Conservation (phyloP, 2,888 invertebrate genomes). For the Drosophila infuscata region DNA sequence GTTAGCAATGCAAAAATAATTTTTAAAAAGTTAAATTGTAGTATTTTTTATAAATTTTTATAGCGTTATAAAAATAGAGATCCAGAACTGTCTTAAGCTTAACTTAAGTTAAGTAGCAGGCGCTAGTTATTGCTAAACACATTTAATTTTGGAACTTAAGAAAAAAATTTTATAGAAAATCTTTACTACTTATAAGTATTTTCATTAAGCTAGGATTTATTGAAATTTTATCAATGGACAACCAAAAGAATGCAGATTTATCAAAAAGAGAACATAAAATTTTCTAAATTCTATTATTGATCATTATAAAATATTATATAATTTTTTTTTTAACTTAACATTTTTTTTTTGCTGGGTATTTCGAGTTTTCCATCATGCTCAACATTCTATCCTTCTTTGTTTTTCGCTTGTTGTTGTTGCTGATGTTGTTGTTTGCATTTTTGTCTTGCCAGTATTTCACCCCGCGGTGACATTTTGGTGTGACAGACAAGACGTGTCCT, state of each 20-base stretch:
- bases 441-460: constrained; percentile 78
- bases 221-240: neutral
- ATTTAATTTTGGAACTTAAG: too few species aligned
- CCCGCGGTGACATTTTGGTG: constrained; percentile 83
- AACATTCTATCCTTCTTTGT: constrained; percentile 9
- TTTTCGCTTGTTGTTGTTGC: constrained; percentile 28
- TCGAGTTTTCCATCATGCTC: neutral
- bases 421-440: constrained; percentile 58
- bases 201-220: neutral
- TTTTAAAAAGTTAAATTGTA: neutral
- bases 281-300: too few species aligned
- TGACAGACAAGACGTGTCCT: constrained; percentile 84
- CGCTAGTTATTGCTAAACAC: neutral
- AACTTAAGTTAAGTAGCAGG: neutral
- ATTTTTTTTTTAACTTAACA: too few species aligned
- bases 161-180: neutral
- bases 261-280: too few species aligned
- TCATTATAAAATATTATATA: too few species aligned
- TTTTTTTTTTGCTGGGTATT: constrained; percentile 26
- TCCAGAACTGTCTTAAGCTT: neutral
- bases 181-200: neutral
- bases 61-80: neutral
- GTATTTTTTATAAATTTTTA: too few species aligned
- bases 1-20: neutral
- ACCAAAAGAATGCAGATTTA: too few species aligned